Percentiles rank a stretch among this genome's conserved stretches.
phyloP scores from a whole-genome alignment of 2,113 vertebrate species.

The Chaetops frenatus region DNA sequence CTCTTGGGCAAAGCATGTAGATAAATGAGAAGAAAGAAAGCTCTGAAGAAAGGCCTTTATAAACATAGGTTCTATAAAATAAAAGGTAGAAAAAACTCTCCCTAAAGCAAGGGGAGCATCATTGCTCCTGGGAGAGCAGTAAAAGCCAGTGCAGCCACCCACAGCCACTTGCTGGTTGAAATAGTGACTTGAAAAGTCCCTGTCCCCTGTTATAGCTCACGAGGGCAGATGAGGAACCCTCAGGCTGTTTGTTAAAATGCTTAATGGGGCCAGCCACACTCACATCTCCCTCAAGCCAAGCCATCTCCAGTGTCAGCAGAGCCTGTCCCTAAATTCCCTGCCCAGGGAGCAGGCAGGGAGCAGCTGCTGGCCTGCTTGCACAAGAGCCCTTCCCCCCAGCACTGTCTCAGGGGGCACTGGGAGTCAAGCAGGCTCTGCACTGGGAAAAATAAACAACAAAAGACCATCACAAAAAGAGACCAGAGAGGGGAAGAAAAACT shows the following conservation, averaged over 20 bases:
- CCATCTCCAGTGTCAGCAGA: neutral
- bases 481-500: neutral
- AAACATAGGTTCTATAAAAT: neutral
- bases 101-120: neutral
- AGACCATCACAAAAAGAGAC: neutral
- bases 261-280: neutral
- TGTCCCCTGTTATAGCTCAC: accelerated
- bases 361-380: neutral
- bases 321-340: neutral
- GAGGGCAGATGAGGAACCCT: accelerated
- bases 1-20: neutral
- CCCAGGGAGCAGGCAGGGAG: accelerated
- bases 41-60: neutral
- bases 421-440: neutral
- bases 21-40: neutral
- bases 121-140: neutral
- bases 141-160: neutral
- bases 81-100: neutral
- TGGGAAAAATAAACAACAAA: neutral
- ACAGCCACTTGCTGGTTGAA: neutral
- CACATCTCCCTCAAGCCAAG: neutral
- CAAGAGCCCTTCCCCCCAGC: neutral
- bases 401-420: neutral
- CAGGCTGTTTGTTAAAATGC: accelerated
- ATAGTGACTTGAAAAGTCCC: accelerated